Conservation (phyloP, 2,888 invertebrate genomes). For the Salticus scenicus region DNA sequence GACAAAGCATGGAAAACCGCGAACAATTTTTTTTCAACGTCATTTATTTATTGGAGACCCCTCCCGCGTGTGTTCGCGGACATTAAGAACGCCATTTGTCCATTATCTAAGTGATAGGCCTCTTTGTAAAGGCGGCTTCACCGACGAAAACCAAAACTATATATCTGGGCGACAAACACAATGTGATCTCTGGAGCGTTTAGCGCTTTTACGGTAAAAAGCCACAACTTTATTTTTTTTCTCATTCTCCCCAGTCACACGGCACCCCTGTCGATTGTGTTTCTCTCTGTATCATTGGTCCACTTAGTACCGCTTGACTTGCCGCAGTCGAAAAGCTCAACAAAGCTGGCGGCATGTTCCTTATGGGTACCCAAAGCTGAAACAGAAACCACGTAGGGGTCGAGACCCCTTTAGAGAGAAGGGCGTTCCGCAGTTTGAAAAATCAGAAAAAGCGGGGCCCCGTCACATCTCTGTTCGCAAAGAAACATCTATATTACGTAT, state of each 20-base stretch:
- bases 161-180: slow-evolving; percentile 40
- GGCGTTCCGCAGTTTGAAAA: background rate
- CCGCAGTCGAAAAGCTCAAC: background rate
- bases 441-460: background rate
- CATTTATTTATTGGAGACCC: background rate
- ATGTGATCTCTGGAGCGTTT: slow-evolving; percentile 13
- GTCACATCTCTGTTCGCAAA: background rate
- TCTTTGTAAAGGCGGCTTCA: slow-evolving; percentile 40
- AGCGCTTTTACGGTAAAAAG: slow-evolving; percentile 36
- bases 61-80: slow-evolving; percentile 26
- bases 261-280: background rate
- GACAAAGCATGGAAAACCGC: background rate
- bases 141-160: slow-evolving; percentile 60
- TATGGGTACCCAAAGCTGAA: background rate
- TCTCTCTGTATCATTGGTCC: slow-evolving; percentile 39
- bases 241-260: background rate
- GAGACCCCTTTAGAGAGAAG: background rate
- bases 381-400: background rate
- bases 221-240: slow-evolving; percentile 45
- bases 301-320: slow-evolving; percentile 68
- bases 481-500: slow-evolving; percentile 3
- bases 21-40: background rate
- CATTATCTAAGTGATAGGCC: slow-evolving; percentile 59
- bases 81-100: slow-evolving; percentile 20
- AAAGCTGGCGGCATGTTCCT: background rate